Base-by-base conservation (phyloP, 1,140 invertebrate genomes). In the Teleogryllus occipitalis region DNA sequence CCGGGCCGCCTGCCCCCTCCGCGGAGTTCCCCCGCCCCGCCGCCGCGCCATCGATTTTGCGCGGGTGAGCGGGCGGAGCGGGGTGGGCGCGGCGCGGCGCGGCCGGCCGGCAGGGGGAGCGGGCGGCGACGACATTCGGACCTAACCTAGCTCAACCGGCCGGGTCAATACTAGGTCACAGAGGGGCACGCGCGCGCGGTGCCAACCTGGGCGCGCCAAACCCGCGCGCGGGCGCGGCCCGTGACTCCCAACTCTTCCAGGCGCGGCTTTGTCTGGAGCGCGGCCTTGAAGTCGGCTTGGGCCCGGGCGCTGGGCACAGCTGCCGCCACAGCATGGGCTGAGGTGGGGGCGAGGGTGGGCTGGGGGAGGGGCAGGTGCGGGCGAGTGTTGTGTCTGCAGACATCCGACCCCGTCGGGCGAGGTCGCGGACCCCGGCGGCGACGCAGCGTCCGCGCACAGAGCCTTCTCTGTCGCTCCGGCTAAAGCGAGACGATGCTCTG, bases 1-100 rank as follows among this genome's bases (percentile, higher is more conserved):
- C 85, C 83, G 84, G 83, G 83, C 83, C n/a, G n/a, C n/a, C 82
- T 82, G 80, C 82, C 79, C 65, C 81, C 74, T 48, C 74, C 81
- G 54, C 82, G 49, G 8, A n/a, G n/a, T n/a, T 81, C 81, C 76
- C 73, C 77, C 78, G 81, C 73, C 15, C 81, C 75, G 80, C 80
- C 80, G 75, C 49, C 49, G 49, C 8, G 49, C 49, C 49, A 54
- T 54, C 49, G 49, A 54, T 54, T 54, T 54, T 54, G 49, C 49
- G 49, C 49, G 49, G 49, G 49, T 54, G 49, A 15, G 49, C 54
- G 54, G 54, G 54, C 54, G 18, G 54, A 2, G 10, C 54, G 54
- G 49, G 8, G 49, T 54, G 49, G 8, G 8, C 49, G 8, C 49
- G 8, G 8, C 49, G 8, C 15, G 15, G 49, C 8, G 49, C 15